Percentiles rank a stretch among this genome's conserved stretches.
These are phyloP conservation scores for Yponomeuta evonymella DNA, from an alignment of 2,888 invertebrate species.

Conservation along the genomic window DNA sequence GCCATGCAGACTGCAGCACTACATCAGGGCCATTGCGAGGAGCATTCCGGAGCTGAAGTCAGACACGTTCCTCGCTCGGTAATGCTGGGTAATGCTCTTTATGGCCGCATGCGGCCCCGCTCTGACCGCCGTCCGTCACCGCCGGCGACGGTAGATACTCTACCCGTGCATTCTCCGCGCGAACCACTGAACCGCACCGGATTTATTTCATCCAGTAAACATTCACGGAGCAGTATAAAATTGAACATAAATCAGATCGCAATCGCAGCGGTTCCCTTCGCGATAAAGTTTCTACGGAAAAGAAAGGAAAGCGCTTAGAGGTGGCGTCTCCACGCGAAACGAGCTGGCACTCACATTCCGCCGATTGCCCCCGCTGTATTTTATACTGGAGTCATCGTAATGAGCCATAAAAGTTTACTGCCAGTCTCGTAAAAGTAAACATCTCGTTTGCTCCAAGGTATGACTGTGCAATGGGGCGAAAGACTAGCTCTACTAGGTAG, in stretches of 20 bases:
- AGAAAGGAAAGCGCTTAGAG: conserved; percentile 28
- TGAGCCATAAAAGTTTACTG: conserved; percentile 62
- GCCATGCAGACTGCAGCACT: conserved; percentile 48
- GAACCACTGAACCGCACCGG: conserved; percentile 47
- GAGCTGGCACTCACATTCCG: conserved; percentile 40
- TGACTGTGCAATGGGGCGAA: conserved; percentile 23
- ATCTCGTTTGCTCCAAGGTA: conserved; percentile 41
- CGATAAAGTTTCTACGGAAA: conserved; percentile 40
- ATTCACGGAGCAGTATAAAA: conserved; percentile 40
- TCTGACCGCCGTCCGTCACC: conserved; percentile 35
- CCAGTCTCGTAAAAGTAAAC: conserved; percentile 53
- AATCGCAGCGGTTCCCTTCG: conserved; percentile 34
- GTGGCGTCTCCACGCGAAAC: conserved; percentile 25
- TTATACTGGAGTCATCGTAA: conserved; percentile 61
- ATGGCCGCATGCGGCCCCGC: conserved; percentile 38
- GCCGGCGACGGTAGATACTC: conserved; percentile 20
- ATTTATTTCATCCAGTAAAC: conserved; percentile 50
- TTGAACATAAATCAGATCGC: conserved; percentile 47
- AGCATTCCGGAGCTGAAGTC: conserved; percentile 37
- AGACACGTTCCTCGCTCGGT: conserved; percentile 35
- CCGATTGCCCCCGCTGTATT: conserved; percentile 49
- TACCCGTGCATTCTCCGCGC: conserved; percentile 37
- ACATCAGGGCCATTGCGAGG: conserved; percentile 35
- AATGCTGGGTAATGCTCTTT: conserved; percentile 43
- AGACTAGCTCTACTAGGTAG: not conserved